A percentile compares a stretch with the other conserved stretches of the same genome.
These are phyloP conservation scores for Melanocharis versteri DNA, from an alignment of 2,113 vertebrate species.

Conservation along the genomic window DNA sequence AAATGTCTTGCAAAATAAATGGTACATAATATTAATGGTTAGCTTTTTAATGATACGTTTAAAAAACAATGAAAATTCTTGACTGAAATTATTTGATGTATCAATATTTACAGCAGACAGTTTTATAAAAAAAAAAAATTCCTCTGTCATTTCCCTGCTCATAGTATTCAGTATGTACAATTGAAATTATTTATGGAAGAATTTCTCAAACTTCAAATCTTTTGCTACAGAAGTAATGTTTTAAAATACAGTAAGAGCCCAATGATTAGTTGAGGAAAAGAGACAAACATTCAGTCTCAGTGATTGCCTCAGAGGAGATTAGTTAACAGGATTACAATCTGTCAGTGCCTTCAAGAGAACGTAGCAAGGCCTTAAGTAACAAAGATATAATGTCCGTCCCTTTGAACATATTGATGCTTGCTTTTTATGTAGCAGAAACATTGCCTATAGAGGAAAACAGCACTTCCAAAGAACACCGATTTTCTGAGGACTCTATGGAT, in stretches of 20 bases:
- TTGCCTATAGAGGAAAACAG: constrained; percentile 79
- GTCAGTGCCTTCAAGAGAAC: not conserved
- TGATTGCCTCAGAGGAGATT: not conserved
- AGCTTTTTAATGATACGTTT: not conserved
- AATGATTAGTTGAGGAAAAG: not conserved
- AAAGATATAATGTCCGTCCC: not conserved
- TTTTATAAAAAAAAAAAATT: not conserved
- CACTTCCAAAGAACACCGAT: constrained; percentile 81
- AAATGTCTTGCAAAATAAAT: not conserved
- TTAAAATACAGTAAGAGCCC: not conserved
- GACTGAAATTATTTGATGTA: not conserved
- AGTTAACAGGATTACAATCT: not conserved
- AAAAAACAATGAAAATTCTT: not conserved
- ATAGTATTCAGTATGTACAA: not conserved
- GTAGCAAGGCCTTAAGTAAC: not conserved
- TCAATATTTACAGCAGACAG: not conserved
- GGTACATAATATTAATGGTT: not conserved
- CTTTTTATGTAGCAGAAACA: constrained; percentile 78
- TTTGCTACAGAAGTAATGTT: not conserved
- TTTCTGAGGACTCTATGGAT: constrained; percentile 77
- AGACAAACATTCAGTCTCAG: not conserved
- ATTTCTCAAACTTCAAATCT: not conserved
- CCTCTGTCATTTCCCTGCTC: not conserved
- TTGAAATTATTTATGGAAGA: not conserved
- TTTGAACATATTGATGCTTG: not conserved